phyloP scores from a whole-genome alignment of 2,888 invertebrate genomes.

The Sicus ferrugineus region DNA sequence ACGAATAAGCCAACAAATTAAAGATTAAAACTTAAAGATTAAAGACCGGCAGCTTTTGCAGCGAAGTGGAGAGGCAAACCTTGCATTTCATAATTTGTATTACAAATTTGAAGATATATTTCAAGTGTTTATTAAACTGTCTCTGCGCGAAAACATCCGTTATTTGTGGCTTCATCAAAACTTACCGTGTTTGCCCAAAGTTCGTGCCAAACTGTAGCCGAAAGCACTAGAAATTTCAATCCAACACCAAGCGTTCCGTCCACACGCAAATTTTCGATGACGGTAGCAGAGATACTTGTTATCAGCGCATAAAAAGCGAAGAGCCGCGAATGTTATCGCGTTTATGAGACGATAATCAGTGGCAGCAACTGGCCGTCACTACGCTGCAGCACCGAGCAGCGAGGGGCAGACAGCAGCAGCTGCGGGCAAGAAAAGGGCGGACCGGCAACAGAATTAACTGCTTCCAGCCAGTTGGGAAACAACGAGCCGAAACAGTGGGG shows the following conservation, averaged over 20 bases:
- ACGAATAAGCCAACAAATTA: no score
- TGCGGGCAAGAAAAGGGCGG: not conserved
- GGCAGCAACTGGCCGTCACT: not conserved
- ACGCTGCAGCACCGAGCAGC: not conserved
- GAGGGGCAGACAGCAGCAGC: not conserved
- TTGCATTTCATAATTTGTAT: no score
- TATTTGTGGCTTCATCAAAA: not conserved
- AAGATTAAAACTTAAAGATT: no score
- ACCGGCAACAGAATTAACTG: not conserved
- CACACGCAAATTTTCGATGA: conserved; percentile 11
- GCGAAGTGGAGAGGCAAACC: no score
- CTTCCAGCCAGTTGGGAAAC: not conserved
- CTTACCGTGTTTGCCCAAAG: not conserved
- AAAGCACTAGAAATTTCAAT: not conserved
- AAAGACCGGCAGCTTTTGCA: no score
- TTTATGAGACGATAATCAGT: conserved; percentile 22
- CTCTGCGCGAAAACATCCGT: no score
- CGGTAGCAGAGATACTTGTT: conserved; percentile 8
- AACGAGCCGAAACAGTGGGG: not conserved
- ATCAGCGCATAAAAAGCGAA: not conserved
- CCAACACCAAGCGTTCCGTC: not conserved
- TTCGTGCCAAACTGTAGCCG: not conserved
- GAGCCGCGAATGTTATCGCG: not conserved
- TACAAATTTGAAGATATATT: no score
- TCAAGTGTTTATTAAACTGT: no score